A percentile compares a stretch with the other conserved stretches of the same genome.
phyloP scores from a whole-genome alignment of 2,797 vertebrate genomes.

The Sibirionetta formosa region DNA sequence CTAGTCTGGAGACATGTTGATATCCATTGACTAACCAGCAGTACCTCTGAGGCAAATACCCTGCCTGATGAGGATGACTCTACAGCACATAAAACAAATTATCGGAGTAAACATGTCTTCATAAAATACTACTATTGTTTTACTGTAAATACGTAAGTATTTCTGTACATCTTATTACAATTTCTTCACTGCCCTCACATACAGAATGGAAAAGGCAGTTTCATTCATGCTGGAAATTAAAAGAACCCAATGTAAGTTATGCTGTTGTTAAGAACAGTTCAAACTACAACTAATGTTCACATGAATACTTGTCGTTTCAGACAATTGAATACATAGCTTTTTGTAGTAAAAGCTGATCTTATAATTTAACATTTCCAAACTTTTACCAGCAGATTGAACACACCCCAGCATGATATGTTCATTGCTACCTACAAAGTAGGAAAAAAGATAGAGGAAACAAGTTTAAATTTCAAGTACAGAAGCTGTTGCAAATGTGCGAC shows the following conservation, averaged over 20 bases:
- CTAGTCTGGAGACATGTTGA: background rate
- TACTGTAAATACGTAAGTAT: background rate
- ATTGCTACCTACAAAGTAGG: background rate
- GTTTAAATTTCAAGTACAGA: background rate
- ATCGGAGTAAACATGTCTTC: background rate
- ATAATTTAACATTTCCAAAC: conserved; percentile 2
- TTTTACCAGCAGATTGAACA: background rate
- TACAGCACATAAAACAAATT: conserved; percentile 40
- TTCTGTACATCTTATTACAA: background rate
- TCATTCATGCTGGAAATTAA: background rate
- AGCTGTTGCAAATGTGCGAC: background rate
- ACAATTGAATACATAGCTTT: background rate
- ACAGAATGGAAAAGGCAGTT: background rate
- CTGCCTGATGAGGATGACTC: background rate
- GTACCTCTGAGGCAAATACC: conserved; percentile 29
- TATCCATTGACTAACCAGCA: conserved; percentile 33
- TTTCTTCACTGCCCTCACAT: background rate
- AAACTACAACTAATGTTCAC: background rate
- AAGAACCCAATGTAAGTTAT: background rate
- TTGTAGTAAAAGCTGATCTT: background rate
- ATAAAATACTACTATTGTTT: conserved; percentile 8
- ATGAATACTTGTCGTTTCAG: background rate
- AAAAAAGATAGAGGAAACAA: background rate
- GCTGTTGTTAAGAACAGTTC: background rate
- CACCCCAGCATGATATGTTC: conserved; percentile 18